These are phyloP conservation scores for Hydra vulgaris DNA, from an alignment of 30 jellyfish, hydroid and myxozoan genomes.

Conservation along the genomic window DNA sequence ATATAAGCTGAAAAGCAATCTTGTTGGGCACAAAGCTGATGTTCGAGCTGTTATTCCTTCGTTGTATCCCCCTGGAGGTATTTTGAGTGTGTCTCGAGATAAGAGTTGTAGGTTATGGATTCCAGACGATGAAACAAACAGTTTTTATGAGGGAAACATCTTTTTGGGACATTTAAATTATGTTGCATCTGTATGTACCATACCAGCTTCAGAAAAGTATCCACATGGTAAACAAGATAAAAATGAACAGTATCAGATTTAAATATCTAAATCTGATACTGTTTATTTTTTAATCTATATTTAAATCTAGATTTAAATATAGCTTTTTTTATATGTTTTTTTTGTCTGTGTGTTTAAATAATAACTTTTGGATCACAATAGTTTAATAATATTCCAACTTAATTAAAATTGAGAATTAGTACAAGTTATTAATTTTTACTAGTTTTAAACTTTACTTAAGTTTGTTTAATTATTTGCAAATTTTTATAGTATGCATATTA, in stretches of 20 bases:
- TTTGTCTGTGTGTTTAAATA: too few species aligned
- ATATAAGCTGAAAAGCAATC: constrained; percentile 47
- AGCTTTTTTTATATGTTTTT: too few species aligned
- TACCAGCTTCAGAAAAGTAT: constrained; percentile 76
- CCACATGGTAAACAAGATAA: constrained; percentile 98
- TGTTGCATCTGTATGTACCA: constrained; percentile 79
- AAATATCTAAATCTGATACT: too few species aligned
- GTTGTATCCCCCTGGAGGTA: constrained; percentile 65
- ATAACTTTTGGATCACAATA: too few species aligned
- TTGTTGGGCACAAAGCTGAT: constrained; percentile 92
- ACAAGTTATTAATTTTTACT: too few species aligned
- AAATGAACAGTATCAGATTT: too few species aligned
- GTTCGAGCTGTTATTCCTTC: constrained; percentile 90
- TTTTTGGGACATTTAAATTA: constrained; percentile 83
- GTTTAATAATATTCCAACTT: too few species aligned
- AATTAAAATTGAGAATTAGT: too few species aligned
- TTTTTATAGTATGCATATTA: too few species aligned
- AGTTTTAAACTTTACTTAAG: too few species aligned
- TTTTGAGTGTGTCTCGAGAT: constrained; percentile 87
- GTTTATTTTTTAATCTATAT: too few species aligned
- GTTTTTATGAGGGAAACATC: constrained; percentile 63
- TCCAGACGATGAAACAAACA: constrained; percentile 32
- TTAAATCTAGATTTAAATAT: neutral
- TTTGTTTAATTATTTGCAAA: too few species aligned
- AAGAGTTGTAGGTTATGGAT: constrained; percentile 89